These are phyloP conservation scores for Aegotheles bennettii DNA, from an alignment of 2,113 vertebrate species.

Conservation along the genomic window DNA sequence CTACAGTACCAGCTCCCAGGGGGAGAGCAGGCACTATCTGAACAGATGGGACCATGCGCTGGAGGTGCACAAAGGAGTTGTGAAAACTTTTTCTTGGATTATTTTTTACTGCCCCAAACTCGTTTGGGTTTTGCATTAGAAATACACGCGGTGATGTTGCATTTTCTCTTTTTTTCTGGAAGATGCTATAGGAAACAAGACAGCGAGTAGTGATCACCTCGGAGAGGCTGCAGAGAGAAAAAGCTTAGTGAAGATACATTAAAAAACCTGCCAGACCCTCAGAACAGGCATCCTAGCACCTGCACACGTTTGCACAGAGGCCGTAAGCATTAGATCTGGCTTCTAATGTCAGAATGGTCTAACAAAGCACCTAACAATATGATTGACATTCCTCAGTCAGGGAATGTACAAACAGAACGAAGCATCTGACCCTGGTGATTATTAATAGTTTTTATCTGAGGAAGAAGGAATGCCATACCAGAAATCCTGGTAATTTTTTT, in stretches of 20 bases:
- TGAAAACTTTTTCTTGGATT: not conserved
- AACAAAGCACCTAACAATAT: not conserved
- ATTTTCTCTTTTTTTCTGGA: not conserved
- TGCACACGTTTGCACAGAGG: fast-evolving
- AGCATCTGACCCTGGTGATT: not conserved
- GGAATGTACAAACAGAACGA: not conserved
- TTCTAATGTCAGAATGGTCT: fast-evolving
- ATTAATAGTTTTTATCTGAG: not conserved
- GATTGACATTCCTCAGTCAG: not conserved
- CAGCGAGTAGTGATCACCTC: not conserved
- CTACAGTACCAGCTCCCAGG: not conserved
- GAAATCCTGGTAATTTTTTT: not conserved
- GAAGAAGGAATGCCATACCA: not conserved
- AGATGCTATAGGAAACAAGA: not conserved
- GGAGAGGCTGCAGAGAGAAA: not conserved
- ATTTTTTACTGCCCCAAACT: not conserved
- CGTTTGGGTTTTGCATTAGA: not conserved
- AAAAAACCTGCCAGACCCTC: not conserved
- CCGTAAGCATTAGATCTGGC: not conserved
- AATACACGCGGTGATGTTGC: fast-evolving
- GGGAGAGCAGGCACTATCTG: not conserved
- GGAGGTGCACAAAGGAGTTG: not conserved
- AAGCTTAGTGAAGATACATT: not conserved
- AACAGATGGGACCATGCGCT: too few relatives aligned
- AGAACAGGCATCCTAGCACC: not conserved